phyloP scores from a whole-genome alignment of 2,113 vertebrate species.

The Serilophus lunatus region DNA sequence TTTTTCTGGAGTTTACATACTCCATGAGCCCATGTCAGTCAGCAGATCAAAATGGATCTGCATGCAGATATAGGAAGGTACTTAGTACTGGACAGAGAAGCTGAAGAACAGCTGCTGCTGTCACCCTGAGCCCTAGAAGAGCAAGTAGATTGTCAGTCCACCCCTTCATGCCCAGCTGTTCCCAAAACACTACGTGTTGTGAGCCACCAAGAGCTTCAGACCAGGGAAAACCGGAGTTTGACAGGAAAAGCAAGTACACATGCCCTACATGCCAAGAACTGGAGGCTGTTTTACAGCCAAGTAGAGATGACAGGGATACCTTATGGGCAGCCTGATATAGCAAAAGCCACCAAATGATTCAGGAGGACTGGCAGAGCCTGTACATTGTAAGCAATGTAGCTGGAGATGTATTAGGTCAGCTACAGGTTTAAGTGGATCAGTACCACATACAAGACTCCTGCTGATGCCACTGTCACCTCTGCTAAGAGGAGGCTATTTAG shows the following conservation, averaged over 20 bases:
- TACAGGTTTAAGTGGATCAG: neutral
- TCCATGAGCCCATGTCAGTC: neutral
- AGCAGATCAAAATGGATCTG: conserved; percentile 30
- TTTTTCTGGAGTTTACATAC: conserved; percentile 21
- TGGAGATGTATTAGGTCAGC: neutral
- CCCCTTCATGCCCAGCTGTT: neutral
- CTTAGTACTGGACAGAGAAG: neutral
- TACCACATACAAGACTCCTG: neutral
- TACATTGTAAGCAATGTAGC: neutral
- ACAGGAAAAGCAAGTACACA: neutral
- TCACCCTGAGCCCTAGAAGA: neutral
- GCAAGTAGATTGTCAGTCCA: neutral
- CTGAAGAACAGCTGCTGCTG: conserved; percentile 50
- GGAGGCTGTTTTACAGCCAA: neutral
- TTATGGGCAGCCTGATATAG: neutral
- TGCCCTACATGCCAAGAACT: neutral
- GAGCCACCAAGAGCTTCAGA: neutral
- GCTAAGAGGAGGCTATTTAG: neutral
- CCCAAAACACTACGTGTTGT: neutral
- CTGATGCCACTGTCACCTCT: neutral
- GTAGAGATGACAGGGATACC: neutral
- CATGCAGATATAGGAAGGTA: neutral
- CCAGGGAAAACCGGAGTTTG: neutral
- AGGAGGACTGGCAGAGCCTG: neutral
- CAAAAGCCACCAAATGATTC: neutral